phyloP scores from a whole-genome alignment of 1,140 invertebrate species.

The Plectus sambesii region DNA sequence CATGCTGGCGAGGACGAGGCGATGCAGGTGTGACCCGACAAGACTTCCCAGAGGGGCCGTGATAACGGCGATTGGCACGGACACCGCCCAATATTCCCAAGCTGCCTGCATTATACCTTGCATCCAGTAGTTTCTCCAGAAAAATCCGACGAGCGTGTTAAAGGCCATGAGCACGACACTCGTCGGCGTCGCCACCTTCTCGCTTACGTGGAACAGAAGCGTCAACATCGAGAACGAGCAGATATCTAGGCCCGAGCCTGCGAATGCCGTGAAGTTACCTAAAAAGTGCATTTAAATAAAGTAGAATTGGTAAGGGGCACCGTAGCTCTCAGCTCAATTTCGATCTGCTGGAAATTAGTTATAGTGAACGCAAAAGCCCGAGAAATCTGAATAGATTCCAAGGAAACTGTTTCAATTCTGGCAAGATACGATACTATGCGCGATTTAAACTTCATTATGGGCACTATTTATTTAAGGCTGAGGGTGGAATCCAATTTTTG shows the following conservation, averaged over 20 bases:
- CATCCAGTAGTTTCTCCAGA: constrained; percentile 31
- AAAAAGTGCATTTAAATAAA: no score
- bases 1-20: constrained; percentile 24
- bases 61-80: constrained; percentile 17
- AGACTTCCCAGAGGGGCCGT: constrained; percentile 24
- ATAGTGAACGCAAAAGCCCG: no score
- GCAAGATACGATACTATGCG: no score
- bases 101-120: constrained; percentile 22
- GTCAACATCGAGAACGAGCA: constrained; percentile 26
- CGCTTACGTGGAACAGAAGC: constrained; percentile 27
- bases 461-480: no score
- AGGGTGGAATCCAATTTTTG: no score
- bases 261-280: constrained; percentile 20
- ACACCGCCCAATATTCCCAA: constrained; percentile 32
- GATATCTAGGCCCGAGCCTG: constrained; percentile 25
- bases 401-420: no score
- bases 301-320: no score
- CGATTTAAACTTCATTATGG: no score
- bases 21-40: constrained; percentile 26
- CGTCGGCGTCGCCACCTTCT: constrained; percentile 37
- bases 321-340: no score
- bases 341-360: no score
- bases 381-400: no score
- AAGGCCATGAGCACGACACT: constrained; percentile 33
- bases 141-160: constrained; percentile 29